Percentiles rank a stretch among this genome's conserved stretches.
Conservation (phyloP, 2,113 vertebrate species). For the Sinocyclocheilus anshuiensis region DNA sequence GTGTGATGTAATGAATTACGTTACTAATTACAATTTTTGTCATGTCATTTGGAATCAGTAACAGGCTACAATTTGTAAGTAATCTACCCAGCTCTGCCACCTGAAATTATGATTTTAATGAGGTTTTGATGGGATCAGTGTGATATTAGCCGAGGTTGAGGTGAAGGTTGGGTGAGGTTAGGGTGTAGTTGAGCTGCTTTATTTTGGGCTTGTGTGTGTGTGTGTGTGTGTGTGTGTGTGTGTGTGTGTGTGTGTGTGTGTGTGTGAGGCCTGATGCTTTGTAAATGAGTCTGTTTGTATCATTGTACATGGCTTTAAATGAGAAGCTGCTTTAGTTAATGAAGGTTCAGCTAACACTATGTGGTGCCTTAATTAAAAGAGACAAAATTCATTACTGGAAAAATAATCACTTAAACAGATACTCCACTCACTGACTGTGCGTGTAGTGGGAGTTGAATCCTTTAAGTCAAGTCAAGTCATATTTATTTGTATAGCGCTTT, state of each 20-base stretch:
- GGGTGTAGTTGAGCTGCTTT: neutral
- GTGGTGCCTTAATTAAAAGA: slow-evolving; percentile 48
- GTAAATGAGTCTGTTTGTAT: neutral
- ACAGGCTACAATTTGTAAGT: too few relatives aligned
- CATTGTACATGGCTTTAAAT: neutral
- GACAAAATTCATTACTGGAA: slow-evolving; percentile 33
- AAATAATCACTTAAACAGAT: slow-evolving; percentile 27
- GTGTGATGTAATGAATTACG: too few relatives aligned
- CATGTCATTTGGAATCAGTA: too few relatives aligned
- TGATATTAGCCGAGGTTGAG: neutral
- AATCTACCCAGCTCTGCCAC: too few relatives aligned
- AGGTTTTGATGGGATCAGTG: neutral
- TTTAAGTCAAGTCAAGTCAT: neutral
- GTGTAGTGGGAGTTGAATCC: too few relatives aligned
- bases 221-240: neutral
- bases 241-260: neutral
- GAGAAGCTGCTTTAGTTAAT: slow-evolving; percentile 20
- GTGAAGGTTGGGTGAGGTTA: neutral
- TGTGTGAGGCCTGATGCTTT: neutral
- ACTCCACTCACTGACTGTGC: slow-evolving; percentile 6
- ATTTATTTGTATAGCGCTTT: neutral
- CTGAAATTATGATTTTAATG: neutral
- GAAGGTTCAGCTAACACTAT: slow-evolving; percentile 11
- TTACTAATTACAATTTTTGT: too few relatives aligned
- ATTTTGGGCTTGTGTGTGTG: too few relatives aligned